Conservation (phyloP, 1,140 invertebrate species). For the Lepeophtheirus salmonis region DNA sequence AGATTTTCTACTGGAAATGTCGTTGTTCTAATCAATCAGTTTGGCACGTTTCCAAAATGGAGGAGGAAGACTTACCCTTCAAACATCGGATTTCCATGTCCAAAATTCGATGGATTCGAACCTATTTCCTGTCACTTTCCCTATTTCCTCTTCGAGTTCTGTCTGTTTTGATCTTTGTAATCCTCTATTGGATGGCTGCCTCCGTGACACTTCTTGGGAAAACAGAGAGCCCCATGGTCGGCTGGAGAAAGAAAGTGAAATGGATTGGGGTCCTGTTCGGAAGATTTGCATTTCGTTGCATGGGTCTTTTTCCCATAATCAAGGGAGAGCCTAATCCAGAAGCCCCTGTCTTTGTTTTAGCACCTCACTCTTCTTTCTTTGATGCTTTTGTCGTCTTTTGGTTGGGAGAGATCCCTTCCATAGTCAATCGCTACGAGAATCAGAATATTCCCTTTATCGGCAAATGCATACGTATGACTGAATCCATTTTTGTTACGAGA, state of each 20-base stretch:
- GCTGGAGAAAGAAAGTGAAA: background rate
- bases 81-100: background rate
- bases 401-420: slow-evolving; percentile 41
- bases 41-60: background rate
- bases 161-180: background rate
- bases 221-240: background rate
- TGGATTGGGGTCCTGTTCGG: slow-evolving; percentile 19
- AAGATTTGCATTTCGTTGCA: slow-evolving; percentile 27
- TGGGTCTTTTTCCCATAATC: slow-evolving; percentile 47
- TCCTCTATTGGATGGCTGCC: background rate
- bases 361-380: slow-evolving; percentile 66
- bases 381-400: slow-evolving; percentile 62
- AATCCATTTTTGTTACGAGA: slow-evolving; percentile 78
- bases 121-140: background rate
- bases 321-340: slow-evolving; percentile 45
- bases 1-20: too few species aligned
- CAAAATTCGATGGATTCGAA: background rate
- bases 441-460: slow-evolving; percentile 54
- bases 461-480: slow-evolving; percentile 77
- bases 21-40: background rate
- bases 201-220: slow-evolving; percentile 1
- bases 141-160: slow-evolving; percentile 4
- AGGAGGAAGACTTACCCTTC: slow-evolving; percentile 2
- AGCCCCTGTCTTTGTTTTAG: slow-evolving; percentile 61
- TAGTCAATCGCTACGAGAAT: slow-evolving; percentile 56